Conservation (phyloP, 2,797 vertebrate genomes). For the Amblyraja radiata region DNA sequence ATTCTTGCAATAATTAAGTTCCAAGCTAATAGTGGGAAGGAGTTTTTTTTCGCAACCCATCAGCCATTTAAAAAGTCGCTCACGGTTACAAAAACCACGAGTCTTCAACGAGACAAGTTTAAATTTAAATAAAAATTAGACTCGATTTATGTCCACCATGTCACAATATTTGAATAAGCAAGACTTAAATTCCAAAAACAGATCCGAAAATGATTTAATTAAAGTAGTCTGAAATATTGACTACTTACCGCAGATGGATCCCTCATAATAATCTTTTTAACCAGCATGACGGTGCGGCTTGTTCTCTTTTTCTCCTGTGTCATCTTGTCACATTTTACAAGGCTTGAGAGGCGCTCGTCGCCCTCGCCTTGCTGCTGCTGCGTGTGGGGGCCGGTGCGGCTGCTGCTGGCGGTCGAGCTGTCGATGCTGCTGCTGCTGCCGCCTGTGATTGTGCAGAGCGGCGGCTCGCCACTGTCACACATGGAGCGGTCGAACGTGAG, state of each 20-base stretch:
- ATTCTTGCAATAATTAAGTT: background rate
- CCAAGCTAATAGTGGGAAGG: background rate
- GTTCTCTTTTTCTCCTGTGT: constrained; percentile 37
- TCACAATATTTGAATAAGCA: background rate
- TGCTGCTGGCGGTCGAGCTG: no score
- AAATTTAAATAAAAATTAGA: background rate
- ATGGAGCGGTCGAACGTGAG: background rate
- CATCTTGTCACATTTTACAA: constrained; percentile 26
- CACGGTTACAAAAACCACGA: background rate
- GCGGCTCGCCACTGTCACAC: background rate
- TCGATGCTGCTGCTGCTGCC: background rate
- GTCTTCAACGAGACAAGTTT: background rate
- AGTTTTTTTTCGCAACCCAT: background rate
- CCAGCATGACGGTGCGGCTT: constrained; percentile 47
- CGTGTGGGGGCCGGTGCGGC: background rate
- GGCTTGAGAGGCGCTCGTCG: background rate
- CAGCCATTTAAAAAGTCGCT: constrained; percentile 5
- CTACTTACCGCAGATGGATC: background rate
- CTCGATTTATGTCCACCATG: background rate
- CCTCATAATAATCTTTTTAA: constrained; percentile 45
- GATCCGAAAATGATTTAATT: background rate
- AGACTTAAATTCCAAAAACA: background rate
- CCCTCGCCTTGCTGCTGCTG: background rate
- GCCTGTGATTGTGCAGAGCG: background rate
- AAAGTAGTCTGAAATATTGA: no score